A percentile compares a stretch with the other conserved stretches of the same genome.
Evolutionary conservation across 2,888 invertebrate species (phyloP).

Genomic region (Apocheima hispidaria): DNA sequence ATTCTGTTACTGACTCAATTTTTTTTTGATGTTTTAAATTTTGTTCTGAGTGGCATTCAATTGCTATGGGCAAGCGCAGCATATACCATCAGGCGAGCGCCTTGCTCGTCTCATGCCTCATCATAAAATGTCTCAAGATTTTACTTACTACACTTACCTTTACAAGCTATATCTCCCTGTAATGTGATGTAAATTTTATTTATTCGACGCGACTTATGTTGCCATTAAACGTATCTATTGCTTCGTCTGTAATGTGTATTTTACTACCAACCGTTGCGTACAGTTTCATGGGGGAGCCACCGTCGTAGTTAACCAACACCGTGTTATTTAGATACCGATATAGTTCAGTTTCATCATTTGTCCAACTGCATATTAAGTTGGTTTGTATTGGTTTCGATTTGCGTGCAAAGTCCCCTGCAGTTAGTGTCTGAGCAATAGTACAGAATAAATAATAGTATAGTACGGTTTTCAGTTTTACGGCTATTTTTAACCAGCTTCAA

Average conservation of each 20-base stretch:
- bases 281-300: not conserved
- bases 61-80: no score
- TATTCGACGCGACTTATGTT: constrained; percentile 60
- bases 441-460: no score
- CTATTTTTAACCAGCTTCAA: no score
- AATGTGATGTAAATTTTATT: constrained; percentile 70
- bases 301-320: not conserved
- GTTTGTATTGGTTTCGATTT: constrained; percentile 54
- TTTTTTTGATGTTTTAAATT: no score
- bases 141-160: constrained; percentile 9
- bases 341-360: not conserved
- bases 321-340: not conserved
- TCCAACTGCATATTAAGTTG: not conserved
- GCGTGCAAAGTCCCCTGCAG: constrained; percentile 32
- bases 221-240: constrained; percentile 58
- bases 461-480: constrained; percentile 4
- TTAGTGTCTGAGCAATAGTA: constrained; percentile 33
- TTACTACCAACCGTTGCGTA: constrained; percentile 34
- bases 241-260: constrained; percentile 55
- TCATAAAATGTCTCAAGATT: not conserved
- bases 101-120: no score
- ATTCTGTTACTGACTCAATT: no score
- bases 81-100: no score
- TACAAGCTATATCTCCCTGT: constrained; percentile 19
- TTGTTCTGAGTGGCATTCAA: no score